Evolutionary conservation across 2,797 vertebrate genomes (phyloP), one percentile per base, ranked within the genome.

Genomic region (Microctenopoma stevenorrisi): DNA sequence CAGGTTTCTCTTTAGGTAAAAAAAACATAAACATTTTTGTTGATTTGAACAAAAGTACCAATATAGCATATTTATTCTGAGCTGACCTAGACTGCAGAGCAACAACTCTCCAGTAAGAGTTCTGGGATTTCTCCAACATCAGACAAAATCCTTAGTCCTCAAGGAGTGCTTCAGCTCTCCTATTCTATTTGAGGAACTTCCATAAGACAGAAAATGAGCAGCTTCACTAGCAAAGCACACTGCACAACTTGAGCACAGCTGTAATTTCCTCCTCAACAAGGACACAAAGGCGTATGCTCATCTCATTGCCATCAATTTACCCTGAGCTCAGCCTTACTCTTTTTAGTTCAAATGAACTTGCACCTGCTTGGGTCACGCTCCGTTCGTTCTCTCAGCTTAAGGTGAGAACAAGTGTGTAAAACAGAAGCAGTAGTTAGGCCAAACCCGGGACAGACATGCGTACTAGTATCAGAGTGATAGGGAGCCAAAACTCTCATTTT

Each of bases 111-210:
- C 14, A 28, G 60, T 30, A 69, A 62, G 49, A 68, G 54, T 55
- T 64, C 13, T 44, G 66, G 46, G 59, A 78, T 71, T 74, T 68
- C 59, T 82, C 70, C 11, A 0, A 82, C 54, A 79, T 71, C 72
- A 83, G 48, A 78, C 59, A 82, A 80, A 62, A 64, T 49, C 54
- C 40, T 66, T 13, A n/a, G 71, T 75, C 82, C 71, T 80, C 46
- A n/a, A 81, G 67, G 72, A 82, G 64, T 10, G 15, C 54, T 78
- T 61, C 61, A 64, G 51, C 65, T 76, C 69, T 77, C 35, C 33
- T 53, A 15, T 78, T 74, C 78, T 85, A 76, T 86, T 75, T 80
- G 69, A 84, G 55, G 48, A 80, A 54, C 43, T 18, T 71, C 60
- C 15, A 22, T 62, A 61, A 37, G 42, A 74, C 48, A 60, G 58